These are phyloP conservation scores for Ahaetulla prasina DNA, from an alignment of 2,113 vertebrate species.

Conservation along the genomic window DNA sequence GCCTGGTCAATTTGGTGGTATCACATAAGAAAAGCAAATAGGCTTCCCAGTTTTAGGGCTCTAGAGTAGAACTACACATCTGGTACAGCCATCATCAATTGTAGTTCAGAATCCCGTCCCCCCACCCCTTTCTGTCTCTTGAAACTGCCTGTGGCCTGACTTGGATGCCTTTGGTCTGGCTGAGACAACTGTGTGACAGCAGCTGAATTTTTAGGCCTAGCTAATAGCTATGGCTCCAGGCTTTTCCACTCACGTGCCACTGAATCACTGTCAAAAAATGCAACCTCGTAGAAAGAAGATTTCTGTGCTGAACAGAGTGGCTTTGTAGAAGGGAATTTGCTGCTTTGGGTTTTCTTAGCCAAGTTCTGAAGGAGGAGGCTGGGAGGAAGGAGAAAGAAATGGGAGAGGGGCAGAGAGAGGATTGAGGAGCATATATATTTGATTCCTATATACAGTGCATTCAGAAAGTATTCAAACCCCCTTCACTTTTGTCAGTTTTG, in stretches of 20 bases:
- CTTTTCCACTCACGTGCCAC: constrained; percentile 74
- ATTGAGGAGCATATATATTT: constrained; percentile 7
- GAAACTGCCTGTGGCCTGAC: background rate
- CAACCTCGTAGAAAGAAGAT: constrained; percentile 64
- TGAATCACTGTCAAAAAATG: constrained; percentile 80
- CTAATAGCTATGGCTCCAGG: constrained; percentile 58
- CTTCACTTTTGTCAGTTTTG: background rate
- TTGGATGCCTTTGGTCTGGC: background rate
- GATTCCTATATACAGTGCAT: background rate
- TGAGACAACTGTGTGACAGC: background rate
- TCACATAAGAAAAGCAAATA: background rate
- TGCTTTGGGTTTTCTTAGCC: constrained; percentile 64
- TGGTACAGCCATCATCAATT: constrained; percentile 4
- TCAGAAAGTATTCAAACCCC: background rate
- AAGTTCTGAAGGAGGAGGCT: constrained; percentile 33
- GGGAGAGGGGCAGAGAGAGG: background rate
- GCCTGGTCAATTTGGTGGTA: background rate
- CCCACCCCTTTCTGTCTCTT: background rate
- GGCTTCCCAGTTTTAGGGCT: background rate
- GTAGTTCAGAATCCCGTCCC: background rate
- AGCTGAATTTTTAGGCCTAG: constrained; percentile 19
- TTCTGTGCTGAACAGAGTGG: constrained; percentile 72
- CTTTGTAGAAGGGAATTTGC: constrained; percentile 71
- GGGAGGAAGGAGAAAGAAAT: background rate
- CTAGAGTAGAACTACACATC: background rate